Conservation (phyloP, 2,113 vertebrate genomes). For the Dendropsophus ebraccatus region DNA sequence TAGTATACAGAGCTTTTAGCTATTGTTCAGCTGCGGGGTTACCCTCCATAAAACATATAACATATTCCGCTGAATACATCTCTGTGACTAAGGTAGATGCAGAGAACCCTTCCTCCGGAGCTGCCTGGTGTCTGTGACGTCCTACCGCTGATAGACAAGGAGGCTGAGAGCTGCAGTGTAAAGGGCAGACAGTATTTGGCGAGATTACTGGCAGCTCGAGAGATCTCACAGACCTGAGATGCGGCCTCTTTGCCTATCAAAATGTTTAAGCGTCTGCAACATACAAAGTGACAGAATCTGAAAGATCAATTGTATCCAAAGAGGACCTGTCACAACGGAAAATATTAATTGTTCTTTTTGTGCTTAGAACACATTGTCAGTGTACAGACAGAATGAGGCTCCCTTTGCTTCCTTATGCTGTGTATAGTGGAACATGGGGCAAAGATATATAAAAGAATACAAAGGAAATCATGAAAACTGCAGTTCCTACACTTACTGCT, state of each 20-base stretch:
- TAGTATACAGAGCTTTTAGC: too few relatives aligned
- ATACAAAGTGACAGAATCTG: conserved; percentile 23
- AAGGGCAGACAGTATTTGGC: conserved; percentile 31
- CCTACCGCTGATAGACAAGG: not conserved
- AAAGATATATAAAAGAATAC: too few relatives aligned
- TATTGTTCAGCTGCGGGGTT: too few relatives aligned
- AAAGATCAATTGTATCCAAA: conserved; percentile 28
- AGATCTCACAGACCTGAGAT: not conserved
- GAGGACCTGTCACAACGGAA: not conserved
- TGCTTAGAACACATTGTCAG: not conserved
- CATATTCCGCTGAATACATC: not conserved
- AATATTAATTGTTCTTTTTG: not conserved
- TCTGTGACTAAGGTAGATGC: not conserved
- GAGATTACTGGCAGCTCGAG: conserved; percentile 43
- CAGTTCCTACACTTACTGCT: too few relatives aligned
- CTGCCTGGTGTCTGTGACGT: not conserved
- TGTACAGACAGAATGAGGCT: not conserved
- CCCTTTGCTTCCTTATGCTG: not conserved
- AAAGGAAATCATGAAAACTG: too few relatives aligned
- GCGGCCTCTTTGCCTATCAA: conserved; percentile 33
- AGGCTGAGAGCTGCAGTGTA: conserved; percentile 11
- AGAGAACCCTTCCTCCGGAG: not conserved
- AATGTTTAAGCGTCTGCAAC: not conserved
- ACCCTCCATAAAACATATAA: not conserved
- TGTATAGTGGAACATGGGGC: not conserved